phyloP scores from a whole-genome alignment of 1,140 invertebrate genomes.

The Lethrus apterus region DNA sequence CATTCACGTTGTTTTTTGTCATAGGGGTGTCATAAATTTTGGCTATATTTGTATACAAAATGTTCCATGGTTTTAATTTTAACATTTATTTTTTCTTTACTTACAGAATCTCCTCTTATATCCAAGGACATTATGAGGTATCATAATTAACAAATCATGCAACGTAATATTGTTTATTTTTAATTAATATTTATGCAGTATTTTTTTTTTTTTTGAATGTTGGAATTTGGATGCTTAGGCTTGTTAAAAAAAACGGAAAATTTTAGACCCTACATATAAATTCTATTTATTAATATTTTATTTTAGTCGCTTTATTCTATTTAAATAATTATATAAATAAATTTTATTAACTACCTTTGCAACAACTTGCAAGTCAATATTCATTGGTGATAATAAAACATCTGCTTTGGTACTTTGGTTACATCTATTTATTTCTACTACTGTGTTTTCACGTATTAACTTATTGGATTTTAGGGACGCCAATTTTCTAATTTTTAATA shows the following conservation, averaged over 20 bases:
- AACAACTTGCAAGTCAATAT: too few relatives aligned
- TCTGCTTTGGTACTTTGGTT: too few relatives aligned
- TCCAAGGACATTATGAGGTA: constrained; percentile 21
- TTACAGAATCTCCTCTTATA: constrained; percentile 24
- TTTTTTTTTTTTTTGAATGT: background rate
- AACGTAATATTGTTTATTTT: constrained; percentile 1
- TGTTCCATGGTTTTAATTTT: constrained; percentile 8
- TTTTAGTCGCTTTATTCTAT: background rate
- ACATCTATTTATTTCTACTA: too few relatives aligned
- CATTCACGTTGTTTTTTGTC: constrained; percentile 13
- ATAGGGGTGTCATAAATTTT: background rate
- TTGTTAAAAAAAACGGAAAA: background rate
- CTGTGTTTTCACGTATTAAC: too few relatives aligned
- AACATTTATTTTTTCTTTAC: constrained; percentile 23
- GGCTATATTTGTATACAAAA: background rate
- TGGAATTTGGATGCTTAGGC: background rate
- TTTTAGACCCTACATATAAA: background rate
- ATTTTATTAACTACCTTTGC: too few relatives aligned
- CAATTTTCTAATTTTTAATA: too few relatives aligned
- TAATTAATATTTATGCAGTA: background rate
- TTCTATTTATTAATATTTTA: background rate
- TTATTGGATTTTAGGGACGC: too few relatives aligned
- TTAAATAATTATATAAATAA: background rate
- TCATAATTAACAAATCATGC: constrained; percentile 13
- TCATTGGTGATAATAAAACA: too few relatives aligned